Percentiles rank a stretch among this genome's conserved stretches.
Conservation (phyloP, 1,140 invertebrate species). For the Bombus cullumanus region DNA sequence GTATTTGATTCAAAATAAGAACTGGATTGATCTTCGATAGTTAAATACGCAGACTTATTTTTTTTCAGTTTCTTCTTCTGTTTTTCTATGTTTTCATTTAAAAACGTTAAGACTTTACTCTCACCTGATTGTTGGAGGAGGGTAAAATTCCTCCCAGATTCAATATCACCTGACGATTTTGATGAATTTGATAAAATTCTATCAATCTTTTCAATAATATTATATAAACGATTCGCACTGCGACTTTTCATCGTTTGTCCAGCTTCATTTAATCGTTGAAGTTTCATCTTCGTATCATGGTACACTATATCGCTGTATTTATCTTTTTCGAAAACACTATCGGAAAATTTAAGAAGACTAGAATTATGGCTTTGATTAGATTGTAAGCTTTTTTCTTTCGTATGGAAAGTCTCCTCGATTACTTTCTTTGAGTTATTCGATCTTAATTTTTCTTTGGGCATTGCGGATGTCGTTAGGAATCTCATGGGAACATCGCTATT, state of each 20-base stretch:
- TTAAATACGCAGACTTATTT: slow-evolving; percentile 28
- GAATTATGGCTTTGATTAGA: not conserved
- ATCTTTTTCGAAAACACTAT: slow-evolving; percentile 29
- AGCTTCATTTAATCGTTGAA: slow-evolving; percentile 67
- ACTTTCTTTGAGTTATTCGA: slow-evolving; percentile 8
- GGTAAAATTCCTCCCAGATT: slow-evolving; percentile 47
- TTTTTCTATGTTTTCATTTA: slow-evolving; percentile 19
- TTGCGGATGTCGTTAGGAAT: slow-evolving; percentile 30
- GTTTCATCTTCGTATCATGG: slow-evolving; percentile 53
- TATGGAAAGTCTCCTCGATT: not conserved
- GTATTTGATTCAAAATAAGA: slow-evolving; percentile 24
- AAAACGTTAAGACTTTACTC: slow-evolving; percentile 29
- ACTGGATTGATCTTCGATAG: not conserved
- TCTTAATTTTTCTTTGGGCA: not conserved
- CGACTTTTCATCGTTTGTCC: slow-evolving; percentile 69
- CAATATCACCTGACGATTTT: slow-evolving; percentile 72
- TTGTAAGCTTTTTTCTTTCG: slow-evolving; percentile 20
- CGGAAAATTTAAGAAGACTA: not conserved
- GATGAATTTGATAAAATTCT: slow-evolving; percentile 76
- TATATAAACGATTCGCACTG: slow-evolving; percentile 73
- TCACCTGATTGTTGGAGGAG: slow-evolving; percentile 23
- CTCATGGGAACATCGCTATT: slow-evolving; percentile 29
- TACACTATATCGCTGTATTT: slow-evolving; percentile 51
- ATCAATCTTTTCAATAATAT: slow-evolving; percentile 80
- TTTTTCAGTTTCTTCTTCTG: not conserved